These are phyloP conservation scores for Amphipyra berbera DNA, from an alignment of 2,888 invertebrate genomes.

Conservation along the genomic window DNA sequence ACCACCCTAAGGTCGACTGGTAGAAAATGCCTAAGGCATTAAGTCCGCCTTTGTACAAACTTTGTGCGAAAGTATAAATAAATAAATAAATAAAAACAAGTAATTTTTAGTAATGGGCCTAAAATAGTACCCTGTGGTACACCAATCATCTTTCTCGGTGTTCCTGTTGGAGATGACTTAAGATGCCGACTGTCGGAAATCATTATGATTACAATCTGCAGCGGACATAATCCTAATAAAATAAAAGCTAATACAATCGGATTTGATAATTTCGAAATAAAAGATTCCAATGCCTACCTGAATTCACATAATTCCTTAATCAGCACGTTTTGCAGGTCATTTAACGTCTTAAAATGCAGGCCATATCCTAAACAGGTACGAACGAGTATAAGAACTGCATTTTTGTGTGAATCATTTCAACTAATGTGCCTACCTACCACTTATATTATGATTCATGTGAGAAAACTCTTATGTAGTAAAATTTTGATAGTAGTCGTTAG, in stretches of 20 bases:
- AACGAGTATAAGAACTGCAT: slow-evolving; percentile 64
- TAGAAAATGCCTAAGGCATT: no score
- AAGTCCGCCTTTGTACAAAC: no score
- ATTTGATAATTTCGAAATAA: slow-evolving; percentile 8
- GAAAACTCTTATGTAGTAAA: slow-evolving; percentile 55
- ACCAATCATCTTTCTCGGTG: background rate
- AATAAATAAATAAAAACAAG: background rate
- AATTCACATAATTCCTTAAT: slow-evolving; percentile 36
- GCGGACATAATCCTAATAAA: no score
- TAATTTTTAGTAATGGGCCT: background rate
- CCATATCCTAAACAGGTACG: slow-evolving; percentile 50
- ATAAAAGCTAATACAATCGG: no score
- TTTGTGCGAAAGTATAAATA: no score
- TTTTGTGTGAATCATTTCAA: slow-evolving; percentile 70
- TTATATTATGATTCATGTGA: slow-evolving; percentile 66
- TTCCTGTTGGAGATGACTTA: background rate
- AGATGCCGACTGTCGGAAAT: background rate
- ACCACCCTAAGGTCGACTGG: no score
- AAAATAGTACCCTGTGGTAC: slow-evolving; percentile 1
- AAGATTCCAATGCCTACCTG: slow-evolving; percentile 28
- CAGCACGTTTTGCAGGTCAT: slow-evolving; percentile 26
- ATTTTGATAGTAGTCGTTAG: slow-evolving; percentile 38
- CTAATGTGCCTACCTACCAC: slow-evolving; percentile 39
- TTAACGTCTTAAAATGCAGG: slow-evolving; percentile 53
- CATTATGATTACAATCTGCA: no score